Base-by-base conservation (phyloP, 2,113 vertebrate genomes). In the Benitochromis conjunctus region DNA sequence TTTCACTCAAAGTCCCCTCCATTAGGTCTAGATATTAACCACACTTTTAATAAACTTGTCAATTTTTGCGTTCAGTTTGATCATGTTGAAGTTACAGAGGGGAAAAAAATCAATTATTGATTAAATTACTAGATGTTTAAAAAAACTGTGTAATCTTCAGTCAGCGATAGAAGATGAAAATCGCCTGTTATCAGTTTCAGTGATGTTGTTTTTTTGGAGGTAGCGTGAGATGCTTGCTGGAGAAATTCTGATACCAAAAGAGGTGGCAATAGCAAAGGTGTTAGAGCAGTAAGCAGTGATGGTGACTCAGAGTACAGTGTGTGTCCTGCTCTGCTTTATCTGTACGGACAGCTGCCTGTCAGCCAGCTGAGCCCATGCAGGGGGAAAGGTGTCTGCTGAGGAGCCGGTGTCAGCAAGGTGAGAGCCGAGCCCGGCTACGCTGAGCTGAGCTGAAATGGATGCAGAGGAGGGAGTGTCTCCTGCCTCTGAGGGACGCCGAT, bases 401-500 rank as follows among this genome's bases (percentile, higher is more conserved):
- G 86, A 89, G 84, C 81, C 60, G 83, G 88, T 93, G 93, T 93
- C 95, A 95, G 86, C 81, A 56, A 94, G 94, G 93, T 93, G 94
- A 93, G 88, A 87, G 89, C 83, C 18, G 90, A 89, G 77, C 89
- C 74, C 66, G 29, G 87, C 89, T 51, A 88, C 51, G 36, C 85
- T 91, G 92, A 92, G 90, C 84, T 58, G 89, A 92, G 76, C 83
- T 89, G 90, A 92, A 92, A 92, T 92, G 91, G 91, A 94, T 92
- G 91, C 86, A 83, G 89, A 82, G 79, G 87, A 88, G 86, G 86
- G 84, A 83, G 80, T 21, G 85, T 83, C 90, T 94, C 82, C 88
- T 88, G 90, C 94, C 95, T 95, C 95, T 91, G 86, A 96, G 95
- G 95, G 94, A 96, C 94, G 88, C 80, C 18, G 90, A 92, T 89